Evolutionary conservation across 2,888 invertebrate genomes (phyloP).

Genomic region (Chrysolina haemoptera): DNA sequence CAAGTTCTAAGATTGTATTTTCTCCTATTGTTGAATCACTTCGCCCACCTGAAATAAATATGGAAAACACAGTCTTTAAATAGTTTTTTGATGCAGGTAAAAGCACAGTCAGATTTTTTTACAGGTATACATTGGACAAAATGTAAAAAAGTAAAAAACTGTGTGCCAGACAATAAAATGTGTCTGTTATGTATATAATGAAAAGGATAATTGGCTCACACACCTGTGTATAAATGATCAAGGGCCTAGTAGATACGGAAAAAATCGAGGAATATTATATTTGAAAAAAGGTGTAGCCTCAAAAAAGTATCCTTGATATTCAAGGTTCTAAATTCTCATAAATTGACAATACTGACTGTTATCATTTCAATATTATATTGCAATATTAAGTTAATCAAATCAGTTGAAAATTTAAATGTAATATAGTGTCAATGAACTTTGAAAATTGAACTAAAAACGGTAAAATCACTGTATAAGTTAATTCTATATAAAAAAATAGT

Average conservation of each 20-base stretch:
- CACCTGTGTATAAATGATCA: not conserved
- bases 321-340: constrained; percentile 1
- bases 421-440: too few relatives aligned
- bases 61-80: not conserved
- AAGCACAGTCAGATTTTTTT: not conserved
- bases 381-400: not conserved
- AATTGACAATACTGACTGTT: not conserved
- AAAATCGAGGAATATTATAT: constrained; percentile 6
- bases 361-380: not conserved
- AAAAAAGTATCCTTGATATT: not conserved
- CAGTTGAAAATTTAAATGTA: not conserved
- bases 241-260: not conserved
- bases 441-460: too few relatives aligned
- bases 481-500: too few relatives aligned
- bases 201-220: not conserved
- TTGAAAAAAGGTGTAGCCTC: not conserved
- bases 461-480: not conserved
- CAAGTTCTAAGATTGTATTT: not conserved
- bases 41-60: too few relatives aligned
- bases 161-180: constrained; percentile 6
- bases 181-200: constrained; percentile 9
- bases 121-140: not conserved
- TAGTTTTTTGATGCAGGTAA: not conserved
- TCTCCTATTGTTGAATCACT: not conserved
- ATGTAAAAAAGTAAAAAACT: not conserved